Conservation (phyloP, 2,797 vertebrate genomes). For the Sebastes trivittatus region DNA sequence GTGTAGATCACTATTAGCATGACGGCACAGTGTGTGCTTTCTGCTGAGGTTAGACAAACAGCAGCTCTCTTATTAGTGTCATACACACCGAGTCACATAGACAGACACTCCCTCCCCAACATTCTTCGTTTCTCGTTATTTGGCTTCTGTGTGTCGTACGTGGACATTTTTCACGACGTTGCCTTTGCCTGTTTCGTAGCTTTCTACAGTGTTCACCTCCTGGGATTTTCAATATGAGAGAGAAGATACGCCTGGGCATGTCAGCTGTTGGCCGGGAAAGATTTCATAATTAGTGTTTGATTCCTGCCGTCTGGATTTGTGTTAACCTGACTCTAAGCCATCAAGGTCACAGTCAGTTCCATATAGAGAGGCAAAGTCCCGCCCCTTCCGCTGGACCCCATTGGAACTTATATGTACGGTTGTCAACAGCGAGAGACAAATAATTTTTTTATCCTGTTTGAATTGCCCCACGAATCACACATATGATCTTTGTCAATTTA, state of each 20-base stretch:
- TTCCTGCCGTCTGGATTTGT: not conserved
- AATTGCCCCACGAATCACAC: too few species aligned
- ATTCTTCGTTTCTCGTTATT: conserved; percentile 31
- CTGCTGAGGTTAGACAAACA: conserved; percentile 70
- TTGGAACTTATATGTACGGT: too few species aligned
- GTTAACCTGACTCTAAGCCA: not conserved
- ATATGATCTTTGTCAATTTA: too few species aligned
- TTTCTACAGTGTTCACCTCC: not conserved
- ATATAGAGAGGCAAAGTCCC: not conserved
- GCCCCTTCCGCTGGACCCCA: too few species aligned
- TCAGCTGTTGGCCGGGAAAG: not conserved
- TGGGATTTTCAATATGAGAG: not conserved
- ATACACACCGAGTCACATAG: conserved; percentile 25
- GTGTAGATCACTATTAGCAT: conserved; percentile 55
- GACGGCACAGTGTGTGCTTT: conserved; percentile 72
- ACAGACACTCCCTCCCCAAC: conserved; percentile 10
- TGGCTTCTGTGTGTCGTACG: not conserved
- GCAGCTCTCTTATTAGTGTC: conserved; percentile 64
- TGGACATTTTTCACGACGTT: not conserved
- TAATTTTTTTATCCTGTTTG: accelerated
- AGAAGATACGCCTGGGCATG: conserved; percentile 6
- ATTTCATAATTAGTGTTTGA: not conserved
- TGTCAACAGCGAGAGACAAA: too few species aligned
- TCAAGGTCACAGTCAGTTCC: not conserved
- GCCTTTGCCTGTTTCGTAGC: not conserved